phyloP scores from a whole-genome alignment of 2,797 vertebrate genomes.

The Hemitrygon akajei region DNA sequence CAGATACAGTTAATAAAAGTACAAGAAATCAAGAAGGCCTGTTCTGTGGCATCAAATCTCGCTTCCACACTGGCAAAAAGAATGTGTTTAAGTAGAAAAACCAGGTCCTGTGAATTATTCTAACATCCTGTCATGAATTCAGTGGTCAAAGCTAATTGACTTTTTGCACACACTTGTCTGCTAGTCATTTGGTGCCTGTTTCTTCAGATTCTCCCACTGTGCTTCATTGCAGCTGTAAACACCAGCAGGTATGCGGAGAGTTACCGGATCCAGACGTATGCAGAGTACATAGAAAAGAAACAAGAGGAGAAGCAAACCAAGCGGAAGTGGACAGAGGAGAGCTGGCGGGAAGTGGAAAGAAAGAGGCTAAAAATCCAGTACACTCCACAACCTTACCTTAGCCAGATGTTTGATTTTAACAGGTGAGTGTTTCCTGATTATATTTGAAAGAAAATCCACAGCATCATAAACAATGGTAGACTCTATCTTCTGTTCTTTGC shows the following conservation, averaged over 20 bases:
- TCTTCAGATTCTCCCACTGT: slow-evolving; percentile 41
- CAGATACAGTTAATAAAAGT: not conserved
- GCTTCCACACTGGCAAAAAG: not conserved
- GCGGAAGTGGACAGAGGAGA: slow-evolving; percentile 72
- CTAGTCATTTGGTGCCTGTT: slow-evolving; percentile 39
- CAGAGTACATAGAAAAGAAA: slow-evolving; percentile 77
- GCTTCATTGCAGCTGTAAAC: slow-evolving; percentile 75
- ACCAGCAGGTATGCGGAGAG: slow-evolving; percentile 95
- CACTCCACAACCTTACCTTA: slow-evolving; percentile 42
- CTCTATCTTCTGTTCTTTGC: not conserved
- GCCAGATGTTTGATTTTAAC: slow-evolving; percentile 49
- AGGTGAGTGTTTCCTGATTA: slow-evolving; percentile 49
- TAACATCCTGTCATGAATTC: not conserved
- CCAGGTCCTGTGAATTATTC: not conserved
- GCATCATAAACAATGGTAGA: not conserved
- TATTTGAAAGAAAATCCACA: not conserved
- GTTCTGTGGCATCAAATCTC: not conserved
- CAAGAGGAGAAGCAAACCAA: slow-evolving; percentile 66
- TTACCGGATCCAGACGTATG: slow-evolving; percentile 93
- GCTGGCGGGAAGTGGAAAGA: slow-evolving; percentile 70
- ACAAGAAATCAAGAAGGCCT: too few relatives aligned
- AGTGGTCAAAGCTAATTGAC: not conserved
- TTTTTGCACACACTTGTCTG: not conserved
- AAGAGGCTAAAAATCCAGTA: slow-evolving; percentile 64
- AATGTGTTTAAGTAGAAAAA: not conserved